Percentiles rank a stretch among this genome's conserved stretches.
phyloP scores from a whole-genome alignment of 2,797 vertebrate species.

The Megalops cyprinoides region DNA sequence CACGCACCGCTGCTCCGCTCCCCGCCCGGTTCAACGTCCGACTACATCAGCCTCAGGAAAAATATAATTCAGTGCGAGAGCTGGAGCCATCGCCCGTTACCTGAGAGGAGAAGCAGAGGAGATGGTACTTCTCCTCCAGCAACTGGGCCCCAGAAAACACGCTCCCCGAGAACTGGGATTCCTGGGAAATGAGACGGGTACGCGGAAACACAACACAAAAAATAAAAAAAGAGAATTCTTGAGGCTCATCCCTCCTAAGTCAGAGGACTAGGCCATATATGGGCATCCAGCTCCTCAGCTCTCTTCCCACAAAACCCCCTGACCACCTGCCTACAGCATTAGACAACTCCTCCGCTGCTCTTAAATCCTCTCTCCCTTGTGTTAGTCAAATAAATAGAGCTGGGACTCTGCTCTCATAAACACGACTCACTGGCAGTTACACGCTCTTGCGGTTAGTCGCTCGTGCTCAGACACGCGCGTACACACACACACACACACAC shows the following conservation, averaged over 20 bases:
- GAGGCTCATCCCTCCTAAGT: constrained; percentile 18
- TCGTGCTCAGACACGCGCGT: not conserved
- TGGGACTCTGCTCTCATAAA: not conserved
- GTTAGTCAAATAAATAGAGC: constrained; percentile 71
- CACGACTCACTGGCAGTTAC: not conserved
- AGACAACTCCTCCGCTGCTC: constrained; percentile 55
- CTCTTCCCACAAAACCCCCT: constrained; percentile 44
- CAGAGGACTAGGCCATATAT: constrained; percentile 66
- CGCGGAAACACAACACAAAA: not conserved
- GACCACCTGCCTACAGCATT: constrained; percentile 34
- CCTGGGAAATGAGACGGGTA: constrained; percentile 24
- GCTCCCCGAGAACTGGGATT: not conserved
- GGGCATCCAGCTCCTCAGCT: constrained; percentile 60
- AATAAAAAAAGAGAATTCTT: not conserved
- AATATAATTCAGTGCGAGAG: too few relatives aligned
- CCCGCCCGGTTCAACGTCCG: too few relatives aligned
- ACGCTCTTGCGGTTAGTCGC: not conserved
- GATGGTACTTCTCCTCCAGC: not conserved
- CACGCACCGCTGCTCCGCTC: not conserved
- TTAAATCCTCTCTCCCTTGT: constrained; percentile 61
- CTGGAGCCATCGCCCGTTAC: not conserved
- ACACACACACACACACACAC: not conserved
- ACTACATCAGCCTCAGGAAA: too few relatives aligned
- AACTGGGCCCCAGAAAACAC: not conserved
- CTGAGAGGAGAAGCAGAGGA: not conserved